Conservation (phyloP, 2,797 vertebrate species). For the Notolepis coatsorum region DNA sequence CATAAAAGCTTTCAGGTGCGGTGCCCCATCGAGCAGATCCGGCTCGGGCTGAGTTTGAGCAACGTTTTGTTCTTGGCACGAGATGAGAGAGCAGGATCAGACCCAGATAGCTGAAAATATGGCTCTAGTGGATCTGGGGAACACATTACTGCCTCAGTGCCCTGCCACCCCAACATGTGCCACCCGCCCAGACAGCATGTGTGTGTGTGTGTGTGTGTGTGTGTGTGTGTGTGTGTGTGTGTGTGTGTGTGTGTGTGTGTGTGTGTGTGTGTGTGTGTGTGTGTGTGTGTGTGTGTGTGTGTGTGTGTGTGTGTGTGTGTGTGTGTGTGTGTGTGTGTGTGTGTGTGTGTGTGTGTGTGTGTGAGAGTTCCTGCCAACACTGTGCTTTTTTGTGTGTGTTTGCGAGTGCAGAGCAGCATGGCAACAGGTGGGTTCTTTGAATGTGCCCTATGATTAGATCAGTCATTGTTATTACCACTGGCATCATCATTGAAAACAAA, state of each 20-base stretch:
- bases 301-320: not conserved
- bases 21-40: slow-evolving; percentile 58
- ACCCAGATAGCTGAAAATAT: slow-evolving; percentile 55
- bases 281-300: not conserved
- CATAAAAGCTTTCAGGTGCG: slow-evolving; percentile 78
- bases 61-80: slow-evolving; percentile 65
- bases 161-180: slow-evolving; percentile 58
- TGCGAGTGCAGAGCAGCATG: slow-evolving; percentile 38
- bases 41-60: slow-evolving; percentile 35
- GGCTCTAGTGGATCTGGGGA: slow-evolving; percentile 51
- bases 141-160: slow-evolving; percentile 50
- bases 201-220: not conserved
- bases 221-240: slow-evolving; percentile 15
- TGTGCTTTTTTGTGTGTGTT: slow-evolving; percentile 30
- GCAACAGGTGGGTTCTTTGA: slow-evolving; percentile 67
- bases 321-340: slow-evolving; percentile 1
- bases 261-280: not conserved
- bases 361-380: slow-evolving; percentile 43
- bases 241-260: not conserved
- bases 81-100: slow-evolving; percentile 67
- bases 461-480: slow-evolving; percentile 68
- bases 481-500: slow-evolving; percentile 59
- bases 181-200: slow-evolving; percentile 48
- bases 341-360: not conserved
- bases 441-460: slow-evolving; percentile 70